Conservation (phyloP, 1,140 invertebrate species). For the Drosophila saltans region DNA sequence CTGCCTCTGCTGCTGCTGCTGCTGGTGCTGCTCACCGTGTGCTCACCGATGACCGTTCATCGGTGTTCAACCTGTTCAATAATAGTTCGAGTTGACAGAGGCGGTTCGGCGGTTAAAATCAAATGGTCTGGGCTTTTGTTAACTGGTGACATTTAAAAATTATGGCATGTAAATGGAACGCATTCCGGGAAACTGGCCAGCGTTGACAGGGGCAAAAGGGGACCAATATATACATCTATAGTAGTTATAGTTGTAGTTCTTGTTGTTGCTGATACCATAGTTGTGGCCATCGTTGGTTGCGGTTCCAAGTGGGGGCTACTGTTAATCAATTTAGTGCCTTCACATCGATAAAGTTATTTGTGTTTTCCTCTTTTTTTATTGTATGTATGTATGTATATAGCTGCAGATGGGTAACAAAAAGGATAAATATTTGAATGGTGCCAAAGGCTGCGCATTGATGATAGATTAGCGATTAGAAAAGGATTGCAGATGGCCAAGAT, state of each 20-base stretch:
- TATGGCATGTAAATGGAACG: conserved; percentile 80
- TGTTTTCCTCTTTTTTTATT: conserved; percentile 12
- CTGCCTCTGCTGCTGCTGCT: too few species aligned
- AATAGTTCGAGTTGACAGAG: conserved; percentile 22
- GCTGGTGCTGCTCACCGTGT: background rate
- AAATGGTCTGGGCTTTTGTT: conserved; percentile 76
- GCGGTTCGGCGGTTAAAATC: conserved; percentile 63
- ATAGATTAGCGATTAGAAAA: conserved; percentile 25
- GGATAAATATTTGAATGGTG: conserved; percentile 48
- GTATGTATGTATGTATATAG: background rate
- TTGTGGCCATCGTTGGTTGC: background rate
- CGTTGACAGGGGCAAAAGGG: conserved; percentile 58
- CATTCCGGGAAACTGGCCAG: conserved; percentile 63
- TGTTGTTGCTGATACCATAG: background rate
- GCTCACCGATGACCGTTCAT: background rate
- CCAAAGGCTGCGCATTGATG: conserved; percentile 42
- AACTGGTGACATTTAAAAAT: conserved; percentile 80
- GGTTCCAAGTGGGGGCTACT: conserved; percentile 53
- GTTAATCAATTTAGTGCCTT: conserved; percentile 77
- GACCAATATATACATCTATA: too few species aligned
- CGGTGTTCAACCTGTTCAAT: conserved; percentile 61
- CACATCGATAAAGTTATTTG: conserved; percentile 48
- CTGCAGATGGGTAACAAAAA: conserved; percentile 53
- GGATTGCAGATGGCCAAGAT: conserved; percentile 3
- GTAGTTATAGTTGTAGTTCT: background rate